Evolutionary conservation across 2,888 invertebrate genomes (phyloP).

Genomic region (Pseudeuparius sepicola): DNA sequence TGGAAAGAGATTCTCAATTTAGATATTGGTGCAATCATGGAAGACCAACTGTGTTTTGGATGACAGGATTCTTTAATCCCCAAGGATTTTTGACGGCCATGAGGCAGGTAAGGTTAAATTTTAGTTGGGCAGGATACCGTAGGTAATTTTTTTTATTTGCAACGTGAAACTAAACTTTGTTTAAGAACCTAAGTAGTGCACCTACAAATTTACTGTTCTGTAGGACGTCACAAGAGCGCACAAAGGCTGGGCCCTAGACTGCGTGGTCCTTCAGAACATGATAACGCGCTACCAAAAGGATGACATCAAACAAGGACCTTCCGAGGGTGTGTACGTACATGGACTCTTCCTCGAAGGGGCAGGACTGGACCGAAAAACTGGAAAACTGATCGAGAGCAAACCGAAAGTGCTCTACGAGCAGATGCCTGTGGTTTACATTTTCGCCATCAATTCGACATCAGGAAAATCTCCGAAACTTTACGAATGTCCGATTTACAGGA

Average conservation of each 20-base stretch:
- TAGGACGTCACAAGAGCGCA: slow-evolving; percentile 91
- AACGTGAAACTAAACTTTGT: too few species aligned
- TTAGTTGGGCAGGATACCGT: too few species aligned
- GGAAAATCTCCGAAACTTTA: slow-evolving; percentile 84
- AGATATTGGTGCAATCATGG: slow-evolving; percentile 72
- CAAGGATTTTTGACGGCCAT: slow-evolving; percentile 94
- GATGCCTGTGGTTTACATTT: slow-evolving; percentile 92
- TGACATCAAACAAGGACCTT: slow-evolving; percentile 78
- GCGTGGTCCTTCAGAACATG: slow-evolving; percentile 85
- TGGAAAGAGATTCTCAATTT: slow-evolving; percentile 85
- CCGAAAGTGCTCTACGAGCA: slow-evolving; percentile 83
- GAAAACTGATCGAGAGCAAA: slow-evolving; percentile 83
- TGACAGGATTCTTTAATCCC: slow-evolving; percentile 96
- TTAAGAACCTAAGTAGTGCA: not conserved
- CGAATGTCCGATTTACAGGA: slow-evolving; percentile 92
- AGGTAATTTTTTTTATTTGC: too few species aligned
- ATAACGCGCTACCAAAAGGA: slow-evolving; percentile 80
- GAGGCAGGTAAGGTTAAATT: slow-evolving; percentile 62
- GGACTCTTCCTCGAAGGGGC: slow-evolving; percentile 80
- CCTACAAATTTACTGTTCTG: slow-evolving; percentile 20
- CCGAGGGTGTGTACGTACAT: slow-evolving; percentile 84
- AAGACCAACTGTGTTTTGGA: slow-evolving; percentile 84
- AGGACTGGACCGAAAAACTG: slow-evolving; percentile 65
- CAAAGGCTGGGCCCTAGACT: slow-evolving; percentile 93
- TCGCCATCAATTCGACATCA: slow-evolving; percentile 84